Percentiles rank a stretch among this genome's conserved stretches.
These are phyloP conservation scores for Taxidea taxus DNA, from an alignment of 2,113 vertebrate species.

Conservation along the genomic window DNA sequence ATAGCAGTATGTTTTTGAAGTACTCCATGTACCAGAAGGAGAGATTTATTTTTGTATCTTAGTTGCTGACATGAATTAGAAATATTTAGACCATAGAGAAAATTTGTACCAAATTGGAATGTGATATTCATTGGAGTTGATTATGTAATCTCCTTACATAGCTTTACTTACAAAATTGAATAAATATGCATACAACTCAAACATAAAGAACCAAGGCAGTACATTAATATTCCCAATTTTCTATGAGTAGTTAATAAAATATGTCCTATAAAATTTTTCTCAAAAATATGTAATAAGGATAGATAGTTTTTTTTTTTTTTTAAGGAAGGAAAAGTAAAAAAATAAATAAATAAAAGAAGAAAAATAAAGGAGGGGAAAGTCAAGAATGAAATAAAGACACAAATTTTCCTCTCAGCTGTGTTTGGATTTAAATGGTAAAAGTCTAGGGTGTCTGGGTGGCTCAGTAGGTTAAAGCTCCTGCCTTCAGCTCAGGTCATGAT, in stretches of 20 bases:
- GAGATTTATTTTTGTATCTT: not conserved
- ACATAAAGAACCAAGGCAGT: not conserved
- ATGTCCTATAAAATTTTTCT: not conserved
- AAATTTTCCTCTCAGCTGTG: not conserved
- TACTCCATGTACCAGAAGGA: not conserved
- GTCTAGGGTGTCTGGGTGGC: too few relatives aligned
- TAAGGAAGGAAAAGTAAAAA: not conserved
- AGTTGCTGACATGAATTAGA: not conserved
- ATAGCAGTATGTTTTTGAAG: not conserved
- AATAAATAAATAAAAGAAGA: not conserved
- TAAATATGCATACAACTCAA: not conserved
- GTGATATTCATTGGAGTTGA: not conserved
- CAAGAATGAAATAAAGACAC: not conserved
- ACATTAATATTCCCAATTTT: not conserved
- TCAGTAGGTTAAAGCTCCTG: too few relatives aligned
- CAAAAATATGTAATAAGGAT: not conserved
- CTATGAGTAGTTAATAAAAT: not conserved
- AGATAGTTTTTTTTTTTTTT: not conserved
- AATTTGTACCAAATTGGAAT: not conserved
- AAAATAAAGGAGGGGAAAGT: not conserved
- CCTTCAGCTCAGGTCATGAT: too few relatives aligned
- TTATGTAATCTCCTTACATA: not conserved
- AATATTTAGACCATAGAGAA: not conserved
- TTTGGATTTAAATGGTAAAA: not conserved
- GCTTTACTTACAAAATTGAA: not conserved